Base-by-base conservation (phyloP, 2,888 invertebrate species). In the Colletes collaris region DNA sequence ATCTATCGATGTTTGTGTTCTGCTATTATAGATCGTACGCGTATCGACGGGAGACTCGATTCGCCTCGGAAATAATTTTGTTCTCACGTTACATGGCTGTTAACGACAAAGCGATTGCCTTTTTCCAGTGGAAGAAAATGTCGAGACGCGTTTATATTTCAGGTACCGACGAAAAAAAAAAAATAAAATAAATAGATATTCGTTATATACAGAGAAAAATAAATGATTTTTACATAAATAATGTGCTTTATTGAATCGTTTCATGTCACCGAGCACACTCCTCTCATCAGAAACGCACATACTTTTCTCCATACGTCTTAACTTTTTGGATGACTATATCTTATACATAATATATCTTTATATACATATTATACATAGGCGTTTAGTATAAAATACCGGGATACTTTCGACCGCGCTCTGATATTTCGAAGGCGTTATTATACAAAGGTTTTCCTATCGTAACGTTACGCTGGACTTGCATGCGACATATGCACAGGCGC, bases 181-280 rank as follows among this genome's bases (percentile, higher is more conserved):
- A 16, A 16, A 16, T 16, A 16, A 68, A 16, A 52, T 13, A 10
- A 16, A 27, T 16, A 44, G 69, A 59, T 37, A 67, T 70, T 81
- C 72, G 76, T 74, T 78, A 69, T 40, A 19, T 53, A 52, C 52
- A 50, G 13, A 67, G 60, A 77, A 16, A 35, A 84, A 78, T 69
- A 76, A 74, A 73, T 16, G 16, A 78, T 80, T 86, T 87, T 87
- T 87, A 87, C 89, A 91, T 92, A 92, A 92, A 92, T 92, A 92
- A 91, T 89, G 88, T 82, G 85, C 84, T 88, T 91, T 91, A 91
- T 91, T 92, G 89, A 88, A 89, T 90, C 90, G 86, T 85, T 87
- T 90, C 82, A 89, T 87, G 89, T 87, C 83, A 84, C 87, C 87
- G 85, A 88, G 87, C 87, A 85, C 79, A 59, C 79, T 69, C 78